Conservation (phyloP, 2,113 vertebrate genomes). For the Dipodomys merriami region DNA sequence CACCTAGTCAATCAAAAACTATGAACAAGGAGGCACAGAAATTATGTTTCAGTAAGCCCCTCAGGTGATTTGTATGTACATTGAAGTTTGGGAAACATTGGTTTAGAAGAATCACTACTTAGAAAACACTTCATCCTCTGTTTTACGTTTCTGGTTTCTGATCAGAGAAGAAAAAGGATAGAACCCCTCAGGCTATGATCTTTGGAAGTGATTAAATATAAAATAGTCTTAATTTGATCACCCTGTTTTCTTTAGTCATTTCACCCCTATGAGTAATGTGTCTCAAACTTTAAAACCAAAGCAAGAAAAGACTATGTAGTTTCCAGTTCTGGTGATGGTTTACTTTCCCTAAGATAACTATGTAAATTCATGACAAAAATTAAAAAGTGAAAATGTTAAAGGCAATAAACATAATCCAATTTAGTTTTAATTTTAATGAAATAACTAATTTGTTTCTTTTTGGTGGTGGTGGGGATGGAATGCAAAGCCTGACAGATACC, state of each 20-base stretch:
- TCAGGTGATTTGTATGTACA: not conserved
- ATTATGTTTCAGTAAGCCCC: not conserved
- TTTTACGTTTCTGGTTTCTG: not conserved
- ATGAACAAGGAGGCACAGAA: not conserved
- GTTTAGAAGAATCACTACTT: not conserved
- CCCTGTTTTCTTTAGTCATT: not conserved
- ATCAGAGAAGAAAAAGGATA: not conserved
- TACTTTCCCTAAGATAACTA: not conserved
- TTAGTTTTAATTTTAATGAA: too few species aligned
- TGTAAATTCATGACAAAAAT: not conserved
- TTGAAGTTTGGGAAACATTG: not conserved
- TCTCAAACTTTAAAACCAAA: constrained; percentile 11
- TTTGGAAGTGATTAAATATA: constrained; percentile 5
- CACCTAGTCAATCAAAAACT: not conserved
- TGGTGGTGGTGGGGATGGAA: not conserved
- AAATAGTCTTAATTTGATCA: not conserved
- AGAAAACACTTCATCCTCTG: not conserved
- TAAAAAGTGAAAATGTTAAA: not conserved
- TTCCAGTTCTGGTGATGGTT: not conserved
- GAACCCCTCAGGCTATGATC: not conserved
- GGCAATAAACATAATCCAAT: not conserved
- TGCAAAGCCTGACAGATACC: too few species aligned
- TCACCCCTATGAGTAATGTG: constrained; percentile 15
- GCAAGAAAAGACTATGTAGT: not conserved
- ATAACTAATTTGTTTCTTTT: too few species aligned